Evolutionary conservation across 2,113 vertebrate species (phyloP), one percentile per base, ranked within the genome.

Genomic region (Psephotus haematonotus): DNA sequence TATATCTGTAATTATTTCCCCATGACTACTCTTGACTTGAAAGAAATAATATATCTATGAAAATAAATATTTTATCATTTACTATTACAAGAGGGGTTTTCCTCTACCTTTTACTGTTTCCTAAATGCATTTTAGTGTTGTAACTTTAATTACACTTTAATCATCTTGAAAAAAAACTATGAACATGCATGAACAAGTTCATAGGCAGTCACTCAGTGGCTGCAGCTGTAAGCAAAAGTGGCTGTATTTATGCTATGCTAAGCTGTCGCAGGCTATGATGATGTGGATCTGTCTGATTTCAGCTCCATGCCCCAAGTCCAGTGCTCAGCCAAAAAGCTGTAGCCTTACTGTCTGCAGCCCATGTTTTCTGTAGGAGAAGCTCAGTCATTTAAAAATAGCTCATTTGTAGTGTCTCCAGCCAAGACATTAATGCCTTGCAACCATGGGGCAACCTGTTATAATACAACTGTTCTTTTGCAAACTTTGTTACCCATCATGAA

Each of bases 1-100:
- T 79, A 22, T 78, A 63, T 29, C 41, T 62, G 17, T 74, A 95
- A 83, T 96, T 94, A 79, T 92, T 82, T 92, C 46, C 88, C 53
- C 11, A 7, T 67, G 77, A 92, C 43, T 63, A 64, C 49, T 68
- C 86, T 92, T 90, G 94, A 92, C 52, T 62, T 75, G n/a, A 72
- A 78, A 88, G 25, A 86, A 95, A 95, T 71, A 80, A 81, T 53
- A 71, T 52, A 87, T 39, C 41, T 88, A 35, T 24, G 55, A 85
- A 97, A 95, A 76, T 7, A 95, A 71, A 75, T 82, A 83, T 17
- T 60, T 94, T 53, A 22, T 49, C 25, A 52, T 86, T 77, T 94
- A 31, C 59, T 78, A 4, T 23, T 79, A 23, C 0, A 1, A 70
- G 39, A 43, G 23, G 6, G 5, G 9, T 75, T 84, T 60, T 11